These are phyloP conservation scores for Phymanthus crucifer DNA, from an alignment of 92 coral and sea anemone species.

Conservation along the genomic window DNA sequence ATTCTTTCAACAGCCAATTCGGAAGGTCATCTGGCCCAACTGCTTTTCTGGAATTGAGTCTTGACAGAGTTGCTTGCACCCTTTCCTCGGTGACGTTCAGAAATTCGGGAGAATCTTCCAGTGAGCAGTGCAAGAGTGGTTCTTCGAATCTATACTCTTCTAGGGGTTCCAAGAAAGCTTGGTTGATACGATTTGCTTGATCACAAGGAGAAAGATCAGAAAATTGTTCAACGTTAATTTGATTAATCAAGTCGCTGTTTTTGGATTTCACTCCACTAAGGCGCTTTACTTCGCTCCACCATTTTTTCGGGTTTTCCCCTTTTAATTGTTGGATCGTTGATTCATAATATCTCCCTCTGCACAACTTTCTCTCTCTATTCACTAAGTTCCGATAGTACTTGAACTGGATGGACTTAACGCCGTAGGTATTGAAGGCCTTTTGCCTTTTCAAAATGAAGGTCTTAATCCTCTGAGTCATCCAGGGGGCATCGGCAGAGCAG, in stretches of 20 bases:
- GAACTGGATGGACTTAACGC: constrained; percentile 25
- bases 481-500: constrained; percentile 34
- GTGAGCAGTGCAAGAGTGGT: too few species aligned
- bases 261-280: constrained; percentile 39
- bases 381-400: constrained; percentile 42
- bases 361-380: constrained; percentile 41
- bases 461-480: constrained; percentile 40
- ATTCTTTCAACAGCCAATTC: constrained; percentile 31
- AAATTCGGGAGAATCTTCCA: constrained; percentile 8
- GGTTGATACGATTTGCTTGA: constrained; percentile 45
- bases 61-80: neutral
- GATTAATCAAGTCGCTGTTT: constrained; percentile 25
- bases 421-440: constrained; percentile 24
- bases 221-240: constrained; percentile 36
- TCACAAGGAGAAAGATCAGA: constrained; percentile 21
- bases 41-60: constrained; percentile 10
- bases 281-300: constrained; percentile 57
- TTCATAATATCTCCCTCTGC: constrained; percentile 37
- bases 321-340: constrained; percentile 45
- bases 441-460: constrained; percentile 41
- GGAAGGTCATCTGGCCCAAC: constrained; percentile 18
- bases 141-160: constrained; percentile 40
- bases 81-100: neutral
- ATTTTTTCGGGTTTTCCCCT: constrained; percentile 42
- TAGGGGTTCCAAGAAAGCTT: constrained; percentile 51